These are phyloP conservation scores for Numenius phaeopus DNA, from an alignment of 2,797 vertebrate species.

Conservation along the genomic window DNA sequence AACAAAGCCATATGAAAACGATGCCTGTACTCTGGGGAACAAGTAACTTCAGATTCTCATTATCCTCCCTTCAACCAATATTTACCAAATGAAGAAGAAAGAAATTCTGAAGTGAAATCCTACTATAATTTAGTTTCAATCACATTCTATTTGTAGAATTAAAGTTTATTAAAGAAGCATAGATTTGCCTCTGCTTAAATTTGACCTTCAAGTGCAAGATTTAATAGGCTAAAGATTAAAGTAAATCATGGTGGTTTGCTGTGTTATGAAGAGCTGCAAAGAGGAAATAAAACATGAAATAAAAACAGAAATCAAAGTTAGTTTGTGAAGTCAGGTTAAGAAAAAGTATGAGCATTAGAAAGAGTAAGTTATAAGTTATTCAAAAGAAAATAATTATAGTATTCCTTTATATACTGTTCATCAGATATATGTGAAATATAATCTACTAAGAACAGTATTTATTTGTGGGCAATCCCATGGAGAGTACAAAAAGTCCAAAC, in stretches of 20 bases:
- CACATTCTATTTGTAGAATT: conserved; percentile 37
- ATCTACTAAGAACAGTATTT: neutral
- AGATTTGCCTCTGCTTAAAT: conserved; percentile 56
- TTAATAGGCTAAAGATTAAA: conserved; percentile 59
- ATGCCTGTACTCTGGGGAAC: neutral
- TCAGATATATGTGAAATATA: neutral
- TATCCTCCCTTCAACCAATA: conserved; percentile 25
- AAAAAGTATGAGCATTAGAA: neutral
- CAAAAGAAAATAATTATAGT: neutral
- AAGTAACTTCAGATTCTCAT: conserved; percentile 49
- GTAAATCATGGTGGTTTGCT: conserved; percentile 6
- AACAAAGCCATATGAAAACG: conserved; percentile 32
- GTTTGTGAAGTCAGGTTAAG: neutral
- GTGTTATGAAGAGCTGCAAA: neutral
- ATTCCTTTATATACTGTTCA: neutral
- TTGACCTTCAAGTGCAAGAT: conserved; percentile 68
- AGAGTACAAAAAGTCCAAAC: neutral
- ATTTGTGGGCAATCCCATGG: neutral
- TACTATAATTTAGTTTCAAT: conserved; percentile 37
- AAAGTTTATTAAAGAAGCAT: conserved; percentile 53
- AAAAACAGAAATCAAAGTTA: neutral
- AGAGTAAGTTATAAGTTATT: neutral
- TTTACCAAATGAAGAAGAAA: conserved; percentile 53
- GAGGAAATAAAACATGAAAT: conserved; percentile 1
- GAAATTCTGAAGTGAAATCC: conserved; percentile 38